Percentiles rank a stretch among this genome's conserved stretches.
Evolutionary conservation across 2,113 vertebrate genomes (phyloP).

Genomic region (Chlamydotis undulata): DNA sequence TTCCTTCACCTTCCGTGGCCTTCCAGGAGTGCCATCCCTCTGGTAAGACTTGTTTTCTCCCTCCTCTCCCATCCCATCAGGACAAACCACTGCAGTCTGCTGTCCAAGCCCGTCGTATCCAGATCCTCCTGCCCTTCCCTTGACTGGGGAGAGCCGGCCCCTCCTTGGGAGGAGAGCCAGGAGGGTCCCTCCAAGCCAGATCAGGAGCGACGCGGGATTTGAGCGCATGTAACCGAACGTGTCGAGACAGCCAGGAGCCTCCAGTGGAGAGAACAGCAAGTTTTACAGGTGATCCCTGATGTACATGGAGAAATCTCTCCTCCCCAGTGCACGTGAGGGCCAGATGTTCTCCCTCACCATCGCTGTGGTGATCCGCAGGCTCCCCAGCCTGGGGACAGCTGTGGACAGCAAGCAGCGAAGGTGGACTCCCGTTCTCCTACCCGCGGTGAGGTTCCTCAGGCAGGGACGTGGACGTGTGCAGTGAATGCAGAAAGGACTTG

Average conservation of each 20-base stretch:
- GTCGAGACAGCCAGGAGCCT: constrained; percentile 20
- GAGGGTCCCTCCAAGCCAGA: background rate
- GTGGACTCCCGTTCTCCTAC: background rate
- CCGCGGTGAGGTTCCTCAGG: background rate
- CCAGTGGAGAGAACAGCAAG: background rate
- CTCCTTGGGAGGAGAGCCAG: background rate
- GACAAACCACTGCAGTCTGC: background rate
- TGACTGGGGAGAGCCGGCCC: background rate
- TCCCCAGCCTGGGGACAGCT: background rate
- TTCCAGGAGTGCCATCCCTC: background rate
- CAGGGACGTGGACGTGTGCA: fast-evolving
- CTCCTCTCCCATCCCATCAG: background rate
- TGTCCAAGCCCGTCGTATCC: fast-evolving
- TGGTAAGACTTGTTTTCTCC: background rate
- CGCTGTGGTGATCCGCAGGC: fast-evolving
- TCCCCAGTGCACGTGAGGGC: background rate
- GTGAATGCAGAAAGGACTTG: background rate
- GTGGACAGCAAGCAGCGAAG: fast-evolving
- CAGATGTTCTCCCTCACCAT: background rate
- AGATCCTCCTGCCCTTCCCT: background rate
- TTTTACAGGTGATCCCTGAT: background rate
- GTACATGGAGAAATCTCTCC: background rate
- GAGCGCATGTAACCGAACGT: background rate
- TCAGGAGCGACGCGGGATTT: background rate
- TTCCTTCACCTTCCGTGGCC: background rate